Evolutionary conservation across 1,140 invertebrate genomes (phyloP).

Genomic region (Parasteatoda tepidariorum): DNA sequence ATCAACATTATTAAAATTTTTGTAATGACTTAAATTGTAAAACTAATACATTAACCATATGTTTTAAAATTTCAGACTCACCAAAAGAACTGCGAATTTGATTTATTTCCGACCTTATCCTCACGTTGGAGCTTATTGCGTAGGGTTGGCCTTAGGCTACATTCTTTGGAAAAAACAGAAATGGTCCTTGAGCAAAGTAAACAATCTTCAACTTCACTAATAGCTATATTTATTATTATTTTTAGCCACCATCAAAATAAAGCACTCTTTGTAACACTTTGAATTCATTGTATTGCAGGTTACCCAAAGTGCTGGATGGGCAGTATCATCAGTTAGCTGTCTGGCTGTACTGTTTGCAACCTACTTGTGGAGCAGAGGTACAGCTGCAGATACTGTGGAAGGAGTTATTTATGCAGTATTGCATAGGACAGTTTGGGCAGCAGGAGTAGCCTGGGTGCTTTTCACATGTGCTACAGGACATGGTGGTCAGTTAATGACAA

Average conservation of each 20-base stretch:
- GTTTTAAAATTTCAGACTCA: constrained; percentile 52
- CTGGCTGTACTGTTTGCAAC: constrained; percentile 57
- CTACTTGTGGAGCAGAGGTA: constrained; percentile 61
- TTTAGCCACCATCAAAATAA: background rate
- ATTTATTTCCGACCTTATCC: constrained; percentile 63
- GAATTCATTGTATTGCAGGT: background rate
- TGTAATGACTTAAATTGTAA: too few species aligned
- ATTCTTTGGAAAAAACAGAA: constrained; percentile 47
- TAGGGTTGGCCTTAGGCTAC: constrained; percentile 61
- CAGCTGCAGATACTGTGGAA: constrained; percentile 62
- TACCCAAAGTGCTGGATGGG: constrained; percentile 39
- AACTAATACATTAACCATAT: too few species aligned
- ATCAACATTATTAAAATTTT: too few species aligned
- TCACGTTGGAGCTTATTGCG: constrained; percentile 62
- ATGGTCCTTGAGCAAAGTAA: constrained; percentile 28
- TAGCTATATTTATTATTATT: background rate
- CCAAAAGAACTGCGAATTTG: constrained; percentile 41
- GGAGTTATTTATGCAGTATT: constrained; percentile 72
- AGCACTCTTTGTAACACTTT: background rate
- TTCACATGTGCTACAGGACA: constrained; percentile 68
- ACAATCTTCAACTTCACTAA: background rate
- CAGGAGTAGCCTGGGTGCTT: constrained; percentile 70
- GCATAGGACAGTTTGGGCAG: constrained; percentile 68
- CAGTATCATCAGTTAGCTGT: background rate
- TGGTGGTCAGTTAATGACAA: constrained; percentile 57